A percentile compares a stretch with the other conserved stretches of the same genome.
phyloP scores from a whole-genome alignment of 1,140 invertebrate genomes.

The Cotesia glomerata region DNA sequence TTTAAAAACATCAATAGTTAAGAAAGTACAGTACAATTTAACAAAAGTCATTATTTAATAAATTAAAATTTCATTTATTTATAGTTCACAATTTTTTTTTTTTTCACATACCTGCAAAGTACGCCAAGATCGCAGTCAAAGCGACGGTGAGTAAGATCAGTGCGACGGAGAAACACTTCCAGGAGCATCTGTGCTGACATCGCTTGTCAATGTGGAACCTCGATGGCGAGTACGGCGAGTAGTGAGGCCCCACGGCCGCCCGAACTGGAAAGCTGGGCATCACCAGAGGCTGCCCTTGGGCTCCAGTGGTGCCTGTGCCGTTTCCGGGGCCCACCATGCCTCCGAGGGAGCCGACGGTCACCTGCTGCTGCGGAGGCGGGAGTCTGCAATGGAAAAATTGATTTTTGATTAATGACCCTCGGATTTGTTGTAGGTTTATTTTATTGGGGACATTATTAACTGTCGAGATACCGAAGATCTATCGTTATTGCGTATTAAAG shows the following conservation, averaged over 20 bases:
- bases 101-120: slow-evolving; percentile 86
- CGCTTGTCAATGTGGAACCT: slow-evolving; percentile 93
- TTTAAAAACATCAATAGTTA: too few relatives aligned
- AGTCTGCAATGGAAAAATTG: slow-evolving; percentile 56
- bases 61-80: too few relatives aligned
- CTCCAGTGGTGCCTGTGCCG: slow-evolving; percentile 59
- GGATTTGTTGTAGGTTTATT: neutral
- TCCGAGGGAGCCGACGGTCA: slow-evolving; percentile 54
- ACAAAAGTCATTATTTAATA: too few relatives aligned
- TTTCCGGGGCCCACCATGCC: slow-evolving; percentile 53
- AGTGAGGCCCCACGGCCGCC: slow-evolving; percentile 74
- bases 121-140: slow-evolving; percentile 88
- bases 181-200: slow-evolving; percentile 89
- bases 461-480: too few relatives aligned
- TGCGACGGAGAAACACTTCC: slow-evolving; percentile 92
- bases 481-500: too few relatives aligned
- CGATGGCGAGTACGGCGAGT: slow-evolving; percentile 85
- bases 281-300: slow-evolving; percentile 68
- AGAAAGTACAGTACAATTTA: too few relatives aligned
- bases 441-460: neutral
- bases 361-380: slow-evolving; percentile 63
- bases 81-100: too few relatives aligned
- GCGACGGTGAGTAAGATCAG: slow-evolving; percentile 88
- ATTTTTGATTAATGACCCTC: slow-evolving; percentile 4
- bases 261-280: slow-evolving; percentile 81